These are phyloP conservation scores for Masnerella sp. DNA, from an alignment of 2,888 invertebrate species.

Conservation along the genomic window DNA sequence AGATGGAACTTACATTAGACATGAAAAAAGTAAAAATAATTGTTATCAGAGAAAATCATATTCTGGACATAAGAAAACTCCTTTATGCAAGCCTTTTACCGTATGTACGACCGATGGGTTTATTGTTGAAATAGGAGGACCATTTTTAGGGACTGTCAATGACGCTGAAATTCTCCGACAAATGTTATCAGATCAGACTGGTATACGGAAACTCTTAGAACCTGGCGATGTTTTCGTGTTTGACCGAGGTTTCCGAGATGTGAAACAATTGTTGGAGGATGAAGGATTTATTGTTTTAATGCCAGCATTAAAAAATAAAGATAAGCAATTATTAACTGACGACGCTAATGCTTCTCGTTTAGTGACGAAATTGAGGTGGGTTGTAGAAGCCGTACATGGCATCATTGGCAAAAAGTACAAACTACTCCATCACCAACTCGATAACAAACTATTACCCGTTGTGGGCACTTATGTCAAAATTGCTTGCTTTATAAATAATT, in stretches of 20 bases:
- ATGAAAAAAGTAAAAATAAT: constrained; percentile 54
- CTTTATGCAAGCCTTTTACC: no score
- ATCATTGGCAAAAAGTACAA: constrained; percentile 38
- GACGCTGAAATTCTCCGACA: constrained; percentile 57
- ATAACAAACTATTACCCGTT: constrained; percentile 42
- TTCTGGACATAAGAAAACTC: constrained; percentile 19
- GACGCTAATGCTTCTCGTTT: constrained; percentile 61
- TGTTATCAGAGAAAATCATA: constrained; percentile 57
- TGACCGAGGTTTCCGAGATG: constrained; percentile 20
- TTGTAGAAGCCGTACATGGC: constrained; percentile 56
- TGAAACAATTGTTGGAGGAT: constrained; percentile 19
- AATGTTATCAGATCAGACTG: constrained; percentile 29
- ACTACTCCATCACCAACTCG: constrained; percentile 31
- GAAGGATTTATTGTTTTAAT: constrained; percentile 15
- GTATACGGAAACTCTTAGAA: constrained; percentile 23
- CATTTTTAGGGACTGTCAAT: constrained; percentile 53
- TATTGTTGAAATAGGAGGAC: constrained; percentile 49
- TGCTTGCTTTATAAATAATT: constrained; percentile 1
- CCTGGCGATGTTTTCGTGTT: not conserved
- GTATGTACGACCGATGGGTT: constrained; percentile 1
- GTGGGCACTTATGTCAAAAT: not conserved
- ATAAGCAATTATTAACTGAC: constrained; percentile 58
- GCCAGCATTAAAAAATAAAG: constrained; percentile 62
- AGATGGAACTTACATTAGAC: constrained; percentile 49
- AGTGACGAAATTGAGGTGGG: constrained; percentile 61